Evolutionary conservation across 2,797 vertebrate genomes (phyloP), one percentile per base, ranked within the genome.

Genomic region (Rhabdomys pumilio): DNA sequence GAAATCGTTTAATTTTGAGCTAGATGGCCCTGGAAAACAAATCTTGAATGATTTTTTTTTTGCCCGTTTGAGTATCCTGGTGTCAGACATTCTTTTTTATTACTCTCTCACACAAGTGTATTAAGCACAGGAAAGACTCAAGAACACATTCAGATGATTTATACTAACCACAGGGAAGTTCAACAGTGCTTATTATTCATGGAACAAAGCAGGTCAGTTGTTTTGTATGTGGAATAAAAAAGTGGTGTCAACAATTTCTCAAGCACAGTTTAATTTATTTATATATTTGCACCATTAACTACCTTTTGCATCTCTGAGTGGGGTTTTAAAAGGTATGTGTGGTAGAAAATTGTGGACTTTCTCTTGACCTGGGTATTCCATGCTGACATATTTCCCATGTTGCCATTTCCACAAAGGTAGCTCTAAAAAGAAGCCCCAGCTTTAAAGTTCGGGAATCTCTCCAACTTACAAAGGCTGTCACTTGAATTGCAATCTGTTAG

Each of bases 361-460:
- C 26, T 55, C 73, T 93, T 94, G 87, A 63, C 65, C n/a, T 94
- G 73, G 50, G 94, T 84, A 93, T 91, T 85, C 75, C 38, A 85
- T 89, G 77, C 53, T 76, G 59, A 82, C 17, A 86, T 22, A 81
- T 88, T 92, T 97, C 53, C 34, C 26, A 77, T n/a, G 31, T 77
- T 96, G 50, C 67, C 63, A 77, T 93, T 95, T 88, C 77, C 55
- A 81, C 88, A 93, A 75, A 91, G 61, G 75, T 95, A 86, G 44
- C 88, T 91, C 75, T 73, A 82, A 85, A 96, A 89, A 47, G 63
- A 90, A 95, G 34, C 5, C 93, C 47, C 79, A 65, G 24, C 65
- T 94, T 93, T 91, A 93, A 96, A 96, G 97, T 94, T 90, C 59
- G 88, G 73, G 90, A 96, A 61, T 91, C 38, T 57, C 59, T 93